Evolutionary conservation across 1,140 invertebrate species (phyloP).

Genomic region (Bradynema listronoti): DNA sequence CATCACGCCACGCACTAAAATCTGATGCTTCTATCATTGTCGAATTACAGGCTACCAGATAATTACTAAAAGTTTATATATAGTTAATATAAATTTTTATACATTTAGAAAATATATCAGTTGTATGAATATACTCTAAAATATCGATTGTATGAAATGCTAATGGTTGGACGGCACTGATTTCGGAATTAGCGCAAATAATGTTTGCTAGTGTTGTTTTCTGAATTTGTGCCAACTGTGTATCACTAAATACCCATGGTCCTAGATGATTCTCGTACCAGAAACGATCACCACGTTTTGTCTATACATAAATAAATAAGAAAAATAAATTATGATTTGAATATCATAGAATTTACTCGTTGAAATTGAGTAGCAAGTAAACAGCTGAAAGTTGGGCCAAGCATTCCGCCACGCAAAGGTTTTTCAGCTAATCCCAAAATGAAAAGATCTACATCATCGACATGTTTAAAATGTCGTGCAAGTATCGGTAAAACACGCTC

Average conservation of each 20-base stretch:
- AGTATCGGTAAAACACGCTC: conserved; percentile 35
- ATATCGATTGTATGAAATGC: conserved; percentile 58
- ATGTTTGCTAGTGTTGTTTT: conserved; percentile 68
- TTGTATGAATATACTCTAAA: conserved; percentile 16
- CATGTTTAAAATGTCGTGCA: conserved; percentile 47
- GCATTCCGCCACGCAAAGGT: conserved; percentile 64
- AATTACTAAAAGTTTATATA: conserved; percentile 38
- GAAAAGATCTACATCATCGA: conserved; percentile 75
- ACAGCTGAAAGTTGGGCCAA: conserved; percentile 78
- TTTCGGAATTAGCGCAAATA: conserved; percentile 74
- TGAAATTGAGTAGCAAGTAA: conserved; percentile 76
- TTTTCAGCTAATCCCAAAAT: conserved; percentile 72
- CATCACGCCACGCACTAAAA: conserved; percentile 35
- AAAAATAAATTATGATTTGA: conserved; percentile 7
- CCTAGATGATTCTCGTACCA: conserved; percentile 56
- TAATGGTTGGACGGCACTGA: conserved; percentile 63
- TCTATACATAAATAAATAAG: conserved; percentile 29
- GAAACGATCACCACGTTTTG: conserved; percentile 54
- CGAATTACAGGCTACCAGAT: conserved; percentile 37
- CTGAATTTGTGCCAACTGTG: conserved; percentile 69
- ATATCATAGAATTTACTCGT: conserved; percentile 51
- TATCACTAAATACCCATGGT: conserved; percentile 65
- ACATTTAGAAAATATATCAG: conserved; percentile 5
- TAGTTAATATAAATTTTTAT: conserved; percentile 20
- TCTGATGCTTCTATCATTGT: conserved; percentile 21